These are phyloP conservation scores for Pachyramphus minor DNA, from an alignment of 2,113 vertebrate genomes.

Conservation along the genomic window DNA sequence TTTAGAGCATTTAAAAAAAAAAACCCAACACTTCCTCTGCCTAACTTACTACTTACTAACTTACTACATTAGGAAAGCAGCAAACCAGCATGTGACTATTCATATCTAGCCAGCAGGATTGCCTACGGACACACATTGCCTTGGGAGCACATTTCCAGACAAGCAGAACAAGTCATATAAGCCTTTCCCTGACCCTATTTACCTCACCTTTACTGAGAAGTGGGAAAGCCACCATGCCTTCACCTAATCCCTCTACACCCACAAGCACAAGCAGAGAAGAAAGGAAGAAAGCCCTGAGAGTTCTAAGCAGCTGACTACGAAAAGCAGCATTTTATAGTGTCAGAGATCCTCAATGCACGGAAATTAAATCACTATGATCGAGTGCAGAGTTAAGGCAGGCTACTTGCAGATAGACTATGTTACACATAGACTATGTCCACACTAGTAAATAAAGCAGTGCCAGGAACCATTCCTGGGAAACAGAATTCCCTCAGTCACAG, in stretches of 20 bases:
- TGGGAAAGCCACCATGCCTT: not conserved
- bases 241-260: not conserved
- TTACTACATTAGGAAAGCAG: not conserved
- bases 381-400: not conserved
- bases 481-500: not conserved
- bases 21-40: not conserved
- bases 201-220: not conserved
- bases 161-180: not conserved
- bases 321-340: not conserved
- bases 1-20: not conserved
- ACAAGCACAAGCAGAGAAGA: not conserved
- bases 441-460: not conserved
- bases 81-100: not conserved
- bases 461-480: not conserved
- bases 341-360: not conserved
- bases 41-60: not conserved
- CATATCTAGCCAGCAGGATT: not conserved
- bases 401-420: not conserved
- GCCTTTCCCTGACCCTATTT: not conserved
- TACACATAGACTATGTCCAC: not conserved
- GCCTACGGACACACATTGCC: fast-evolving
- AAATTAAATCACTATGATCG: not conserved
- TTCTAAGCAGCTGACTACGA: not conserved
- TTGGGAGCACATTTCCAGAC: not conserved
- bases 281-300: not conserved